Conservation (phyloP, 2,797 vertebrate genomes). For the Danio tinwini region DNA sequence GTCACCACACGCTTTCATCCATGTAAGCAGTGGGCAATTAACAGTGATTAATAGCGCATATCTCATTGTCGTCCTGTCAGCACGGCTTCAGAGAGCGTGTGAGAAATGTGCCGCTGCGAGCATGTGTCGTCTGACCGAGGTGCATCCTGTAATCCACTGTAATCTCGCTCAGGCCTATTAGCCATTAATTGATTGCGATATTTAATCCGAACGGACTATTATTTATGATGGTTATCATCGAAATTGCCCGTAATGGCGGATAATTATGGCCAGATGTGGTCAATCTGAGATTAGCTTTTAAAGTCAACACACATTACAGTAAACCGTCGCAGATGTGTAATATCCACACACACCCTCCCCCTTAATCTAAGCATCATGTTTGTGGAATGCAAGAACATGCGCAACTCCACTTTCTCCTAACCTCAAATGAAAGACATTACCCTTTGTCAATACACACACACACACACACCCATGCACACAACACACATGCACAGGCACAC, state of each 20-base stretch:
- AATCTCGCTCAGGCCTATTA: constrained; percentile 54
- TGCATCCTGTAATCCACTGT: constrained; percentile 33
- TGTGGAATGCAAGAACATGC: constrained; percentile 48
- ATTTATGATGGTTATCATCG: constrained; percentile 74
- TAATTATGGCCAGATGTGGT: constrained; percentile 73
- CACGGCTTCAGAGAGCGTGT: background rate
- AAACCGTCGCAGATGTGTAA: constrained; percentile 49
- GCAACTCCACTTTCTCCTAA: constrained; percentile 40
- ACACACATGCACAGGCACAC: background rate
- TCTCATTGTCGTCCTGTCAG: constrained; percentile 17
- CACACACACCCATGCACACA: constrained; percentile 18
- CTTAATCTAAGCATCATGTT: constrained; percentile 51
- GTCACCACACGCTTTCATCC: background rate
- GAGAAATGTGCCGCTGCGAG: background rate
- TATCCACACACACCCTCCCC: constrained; percentile 39
- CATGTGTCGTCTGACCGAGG: constrained; percentile 20
- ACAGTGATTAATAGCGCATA: background rate
- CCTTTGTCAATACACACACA: background rate
- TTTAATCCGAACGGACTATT: constrained; percentile 57
- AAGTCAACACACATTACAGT: constrained; percentile 53
- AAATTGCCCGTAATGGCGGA: constrained; percentile 74
- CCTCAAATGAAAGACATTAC: constrained; percentile 35
- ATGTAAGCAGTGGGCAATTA: background rate
- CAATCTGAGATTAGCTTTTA: constrained; percentile 58
- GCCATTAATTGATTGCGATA: constrained; percentile 56